Evolutionary conservation across 2,113 vertebrate genomes (phyloP), one percentile per base, ranked within the genome.

Genomic region (Gallinago media): DNA sequence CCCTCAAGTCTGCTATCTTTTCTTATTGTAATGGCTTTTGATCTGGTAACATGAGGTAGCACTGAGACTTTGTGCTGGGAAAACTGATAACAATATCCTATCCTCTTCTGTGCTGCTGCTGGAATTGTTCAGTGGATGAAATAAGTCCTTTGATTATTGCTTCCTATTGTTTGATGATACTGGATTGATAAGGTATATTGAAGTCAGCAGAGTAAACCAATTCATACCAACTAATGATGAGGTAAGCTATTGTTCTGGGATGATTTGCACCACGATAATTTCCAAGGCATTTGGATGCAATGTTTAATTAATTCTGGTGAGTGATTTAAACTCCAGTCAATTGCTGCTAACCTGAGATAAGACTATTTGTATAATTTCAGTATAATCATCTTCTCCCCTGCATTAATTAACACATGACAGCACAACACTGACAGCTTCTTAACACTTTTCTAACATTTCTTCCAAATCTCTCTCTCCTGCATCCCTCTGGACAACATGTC

Each of bases 361-460:
- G 85, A 63, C 74, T 95, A 90, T 85, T 96, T 91, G 84, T 96
- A 75, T 93, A 75, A 88, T 89, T 95, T 92, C 67, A 55, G 74
- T 70, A 62, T 92, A 93, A 96, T 96, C 14, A 0, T 91, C 63
- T 91, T 96, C 86, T 94, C 31, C 73, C 38, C 42, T 89, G 93
- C 85, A 94, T 95, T 95, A 95, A 94, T 95, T 96, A 94, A 88
- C 94, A 96, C 92, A 95, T 94, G 88, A 93, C 93, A 96, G 74
- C 63, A 92, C 85, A 88, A 89, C 46, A 85, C 71, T 92, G 94
- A 92, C 93, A 96, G 89, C 85, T 94, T 92, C 87, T 96, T 94
- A 92, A 84, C 94, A 75, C 89, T 95, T 75, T 54, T 76, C 32
- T 68, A 91, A 84, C 56, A 82, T 94, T 91, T 72, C 54, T 91